Percentiles rank a stretch among this genome's conserved stretches.
Conservation (phyloP, 2,888 invertebrate genomes). For the Leucania comma region DNA sequence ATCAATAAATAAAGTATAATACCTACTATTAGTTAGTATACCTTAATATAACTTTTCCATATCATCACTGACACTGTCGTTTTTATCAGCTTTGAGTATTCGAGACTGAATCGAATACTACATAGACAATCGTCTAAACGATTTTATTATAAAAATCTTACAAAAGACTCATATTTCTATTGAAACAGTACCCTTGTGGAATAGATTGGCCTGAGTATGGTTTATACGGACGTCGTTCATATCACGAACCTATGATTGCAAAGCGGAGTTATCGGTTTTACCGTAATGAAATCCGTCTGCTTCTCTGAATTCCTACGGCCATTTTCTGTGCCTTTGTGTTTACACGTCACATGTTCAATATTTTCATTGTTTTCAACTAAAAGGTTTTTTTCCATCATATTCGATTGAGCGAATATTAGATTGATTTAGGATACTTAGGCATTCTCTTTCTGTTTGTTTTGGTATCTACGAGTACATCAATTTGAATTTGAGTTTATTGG, state of each 20-base stretch:
- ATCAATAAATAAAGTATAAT: too few relatives aligned
- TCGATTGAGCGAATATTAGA: not conserved
- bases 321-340: conserved; percentile 29
- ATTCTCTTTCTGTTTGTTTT: not conserved
- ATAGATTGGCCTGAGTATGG: conserved; percentile 48
- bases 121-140: conserved; percentile 20
- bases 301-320: conserved; percentile 32
- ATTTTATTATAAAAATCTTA: conserved; percentile 25
- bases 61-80: not conserved
- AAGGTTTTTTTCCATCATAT: not conserved
- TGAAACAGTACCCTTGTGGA: conserved; percentile 49
- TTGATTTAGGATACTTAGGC: not conserved
- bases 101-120: conserved; percentile 5
- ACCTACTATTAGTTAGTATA: not conserved
- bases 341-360: conserved; percentile 7
- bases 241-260: conserved; percentile 52
- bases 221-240: conserved; percentile 49
- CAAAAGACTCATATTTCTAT: conserved; percentile 39
- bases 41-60: not conserved
- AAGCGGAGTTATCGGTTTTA: conserved; percentile 55
- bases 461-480: too few relatives aligned
- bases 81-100: not conserved
- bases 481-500: not conserved
- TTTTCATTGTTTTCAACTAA: conserved; percentile 3
- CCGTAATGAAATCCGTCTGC: conserved; percentile 56